phyloP scores from a whole-genome alignment of 2,797 vertebrate genomes.

The Kryptopterus vitreolus region DNA sequence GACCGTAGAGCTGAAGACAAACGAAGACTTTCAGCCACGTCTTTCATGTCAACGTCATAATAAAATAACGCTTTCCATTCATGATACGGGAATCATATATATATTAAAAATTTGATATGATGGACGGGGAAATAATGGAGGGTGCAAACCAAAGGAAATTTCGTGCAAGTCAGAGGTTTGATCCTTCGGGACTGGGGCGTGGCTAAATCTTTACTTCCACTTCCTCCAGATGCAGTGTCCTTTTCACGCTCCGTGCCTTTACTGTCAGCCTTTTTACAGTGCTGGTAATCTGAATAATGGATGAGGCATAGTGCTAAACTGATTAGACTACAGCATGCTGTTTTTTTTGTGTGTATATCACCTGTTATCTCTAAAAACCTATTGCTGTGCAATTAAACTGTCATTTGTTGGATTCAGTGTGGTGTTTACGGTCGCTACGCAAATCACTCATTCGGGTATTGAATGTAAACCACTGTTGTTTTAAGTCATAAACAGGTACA shows the following conservation, averaged over 20 bases:
- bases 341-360: neutral
- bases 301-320: neutral
- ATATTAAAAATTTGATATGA: too few species aligned
- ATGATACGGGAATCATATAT: too few species aligned
- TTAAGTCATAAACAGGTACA: too few species aligned
- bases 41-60: too few species aligned
- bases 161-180: conserved; percentile 15
- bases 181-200: neutral
- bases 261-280: neutral
- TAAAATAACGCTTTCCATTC: too few species aligned
- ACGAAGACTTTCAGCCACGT: too few species aligned
- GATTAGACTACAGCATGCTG: neutral
- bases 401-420: neutral
- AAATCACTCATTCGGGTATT: neutral
- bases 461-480: too few species aligned
- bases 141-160: conserved; percentile 8
- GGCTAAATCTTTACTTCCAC: conserved; percentile 17
- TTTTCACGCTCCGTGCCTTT: neutral
- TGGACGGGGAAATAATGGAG: too few species aligned
- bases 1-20: neutral
- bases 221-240: conserved; percentile 16
- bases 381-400: neutral
- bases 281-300: neutral
- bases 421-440: neutral
- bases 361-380: neutral